Evolutionary conservation across 2,113 vertebrate genomes (phyloP).

Genomic region (Limanda limanda): DNA sequence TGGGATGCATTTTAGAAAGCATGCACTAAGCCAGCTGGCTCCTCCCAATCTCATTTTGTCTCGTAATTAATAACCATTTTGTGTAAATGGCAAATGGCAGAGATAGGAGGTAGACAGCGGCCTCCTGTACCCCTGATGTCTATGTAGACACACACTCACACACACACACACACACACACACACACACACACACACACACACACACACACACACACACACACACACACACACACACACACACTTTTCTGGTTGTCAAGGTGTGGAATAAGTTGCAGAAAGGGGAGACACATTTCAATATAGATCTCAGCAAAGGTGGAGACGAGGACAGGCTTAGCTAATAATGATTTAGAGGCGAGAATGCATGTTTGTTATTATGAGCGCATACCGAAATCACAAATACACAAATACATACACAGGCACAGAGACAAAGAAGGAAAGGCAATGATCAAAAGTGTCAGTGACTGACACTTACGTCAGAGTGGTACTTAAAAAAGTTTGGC

Average conservation of each 20-base stretch:
- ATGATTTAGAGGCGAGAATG: conserved; percentile 11
- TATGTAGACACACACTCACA: neutral
- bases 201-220: conserved; percentile 3
- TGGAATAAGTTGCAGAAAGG: neutral
- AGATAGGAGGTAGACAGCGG: neutral
- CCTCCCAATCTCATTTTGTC: conserved; percentile 80
- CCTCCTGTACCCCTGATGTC: conserved; percentile 6
- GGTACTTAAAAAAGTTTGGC: too few relatives aligned
- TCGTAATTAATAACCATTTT: conserved; percentile 97
- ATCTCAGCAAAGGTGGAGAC: conserved; percentile 28
- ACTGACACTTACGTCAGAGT: too few relatives aligned
- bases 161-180: conserved; percentile 12
- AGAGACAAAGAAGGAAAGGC: too few relatives aligned
- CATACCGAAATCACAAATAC: neutral
- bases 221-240: neutral
- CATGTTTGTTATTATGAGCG: conserved; percentile 3
- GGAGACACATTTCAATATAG: neutral
- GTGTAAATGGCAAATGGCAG: conserved; percentile 87
- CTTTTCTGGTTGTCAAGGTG: conserved; percentile 1
- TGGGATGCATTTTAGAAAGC: neutral
- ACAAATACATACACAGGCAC: too few relatives aligned
- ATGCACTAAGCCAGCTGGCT: neutral
- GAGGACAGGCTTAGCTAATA: neutral
- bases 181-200: neutral
- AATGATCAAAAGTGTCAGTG: too few relatives aligned